These are phyloP conservation scores for Tineola bisselliella DNA, from an alignment of 2,888 invertebrate species.

Conservation along the genomic window DNA sequence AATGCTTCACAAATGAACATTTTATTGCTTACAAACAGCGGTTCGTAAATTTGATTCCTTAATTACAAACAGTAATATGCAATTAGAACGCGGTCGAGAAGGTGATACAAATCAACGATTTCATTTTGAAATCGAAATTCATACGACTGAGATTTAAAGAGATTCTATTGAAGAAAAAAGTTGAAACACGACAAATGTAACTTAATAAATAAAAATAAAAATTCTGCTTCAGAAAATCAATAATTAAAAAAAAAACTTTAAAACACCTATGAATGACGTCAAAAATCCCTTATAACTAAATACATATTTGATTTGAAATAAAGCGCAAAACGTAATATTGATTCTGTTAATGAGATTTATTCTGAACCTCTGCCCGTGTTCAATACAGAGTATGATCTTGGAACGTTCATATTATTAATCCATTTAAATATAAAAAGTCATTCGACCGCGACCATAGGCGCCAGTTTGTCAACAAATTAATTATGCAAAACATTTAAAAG, in stretches of 20 bases:
- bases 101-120: background rate
- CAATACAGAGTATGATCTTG: slow-evolving; percentile 29
- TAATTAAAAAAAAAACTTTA: too few relatives aligned
- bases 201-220: too few relatives aligned
- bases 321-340: background rate
- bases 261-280: background rate
- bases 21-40: slow-evolving; percentile 4
- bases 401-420: slow-evolving; percentile 35
- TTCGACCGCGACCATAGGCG: slow-evolving; percentile 50
- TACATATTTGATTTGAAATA: background rate
- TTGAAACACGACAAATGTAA: too few relatives aligned
- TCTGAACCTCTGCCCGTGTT: background rate
- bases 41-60: background rate
- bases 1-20: slow-evolving; percentile 15
- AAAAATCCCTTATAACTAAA: background rate
- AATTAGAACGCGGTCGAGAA: background rate
- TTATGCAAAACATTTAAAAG: slow-evolving; percentile 39
- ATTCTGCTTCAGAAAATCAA: too few relatives aligned
- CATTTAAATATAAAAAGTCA: slow-evolving; percentile 44
- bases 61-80: background rate
- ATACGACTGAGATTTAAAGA: too few relatives aligned
- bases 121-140: too few relatives aligned
- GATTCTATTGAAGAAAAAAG: too few relatives aligned
- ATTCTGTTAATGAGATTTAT: background rate
- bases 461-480: slow-evolving; percentile 52